Percentiles rank a stretch among this genome's conserved stretches.
phyloP scores from a whole-genome alignment of 1,140 invertebrate species.

The Drosophila rufa region DNA sequence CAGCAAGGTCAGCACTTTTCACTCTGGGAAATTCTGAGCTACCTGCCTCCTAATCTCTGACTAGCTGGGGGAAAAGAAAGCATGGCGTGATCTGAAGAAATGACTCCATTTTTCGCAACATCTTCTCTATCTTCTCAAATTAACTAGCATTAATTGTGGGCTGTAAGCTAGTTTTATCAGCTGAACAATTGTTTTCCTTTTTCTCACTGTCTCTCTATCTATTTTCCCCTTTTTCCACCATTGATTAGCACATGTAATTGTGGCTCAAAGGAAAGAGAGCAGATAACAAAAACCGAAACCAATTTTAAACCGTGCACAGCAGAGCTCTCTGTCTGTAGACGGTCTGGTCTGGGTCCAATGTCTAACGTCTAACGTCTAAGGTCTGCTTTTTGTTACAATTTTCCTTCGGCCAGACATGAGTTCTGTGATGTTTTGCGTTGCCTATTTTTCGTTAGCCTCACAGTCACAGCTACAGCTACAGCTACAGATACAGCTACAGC shows the following conservation, averaged over 20 bases:
- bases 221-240: slow-evolving; percentile 32
- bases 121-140: slow-evolving; percentile 16
- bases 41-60: slow-evolving; percentile 33
- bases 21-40: slow-evolving; percentile 33
- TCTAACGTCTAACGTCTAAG: slow-evolving; percentile 57
- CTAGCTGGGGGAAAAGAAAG: slow-evolving; percentile 31
- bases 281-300: slow-evolving; percentile 41
- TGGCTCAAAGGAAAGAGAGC: slow-evolving; percentile 17
- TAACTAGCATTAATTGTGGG: slow-evolving; percentile 33
- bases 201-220: slow-evolving; percentile 16
- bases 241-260: slow-evolving; percentile 64
- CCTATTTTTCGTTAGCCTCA: slow-evolving; percentile 64
- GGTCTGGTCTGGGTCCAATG: slow-evolving; percentile 35
- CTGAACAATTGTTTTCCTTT: slow-evolving; percentile 34
- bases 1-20: slow-evolving; percentile 49
- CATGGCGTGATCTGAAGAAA: slow-evolving; percentile 25
- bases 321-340: slow-evolving; percentile 38
- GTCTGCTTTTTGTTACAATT: slow-evolving; percentile 73
- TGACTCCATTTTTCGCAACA: slow-evolving; percentile 11
- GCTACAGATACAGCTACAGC: slow-evolving; percentile 39
- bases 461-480: slow-evolving; percentile 23
- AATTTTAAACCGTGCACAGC: slow-evolving; percentile 38
- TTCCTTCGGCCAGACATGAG: slow-evolving; percentile 69
- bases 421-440: slow-evolving; percentile 76
- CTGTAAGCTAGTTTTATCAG: slow-evolving; percentile 26